A percentile compares a stretch with the other conserved stretches of the same genome.
Evolutionary conservation across 2,888 invertebrate species (phyloP).

Genomic region (Patella ulyssiponensis): DNA sequence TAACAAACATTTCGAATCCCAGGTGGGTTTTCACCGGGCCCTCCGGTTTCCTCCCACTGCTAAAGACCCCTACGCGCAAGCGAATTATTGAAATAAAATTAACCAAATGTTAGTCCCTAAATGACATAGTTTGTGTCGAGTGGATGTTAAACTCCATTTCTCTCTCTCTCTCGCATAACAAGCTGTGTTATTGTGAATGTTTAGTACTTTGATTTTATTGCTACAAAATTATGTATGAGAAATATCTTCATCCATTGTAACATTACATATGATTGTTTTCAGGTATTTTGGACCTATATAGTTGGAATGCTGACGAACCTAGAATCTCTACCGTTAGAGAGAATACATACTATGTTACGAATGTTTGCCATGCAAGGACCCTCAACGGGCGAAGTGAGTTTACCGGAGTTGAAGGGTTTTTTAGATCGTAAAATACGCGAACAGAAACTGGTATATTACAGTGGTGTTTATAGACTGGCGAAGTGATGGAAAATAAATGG

Average conservation of each 20-base stretch:
- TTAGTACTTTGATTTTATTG: too few relatives aligned
- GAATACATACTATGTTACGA: slow-evolving; percentile 96
- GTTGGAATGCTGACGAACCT: slow-evolving; percentile 97
- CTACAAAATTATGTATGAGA: not conserved
- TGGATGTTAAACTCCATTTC: too few relatives aligned
- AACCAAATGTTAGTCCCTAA: too few relatives aligned
- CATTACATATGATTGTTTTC: slow-evolving; percentile 49
- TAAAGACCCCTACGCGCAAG: too few relatives aligned
- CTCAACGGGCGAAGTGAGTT: slow-evolving; percentile 83
- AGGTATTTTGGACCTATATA: slow-evolving; percentile 96
- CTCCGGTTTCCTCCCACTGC: too few relatives aligned
- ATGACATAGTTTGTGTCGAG: too few relatives aligned
- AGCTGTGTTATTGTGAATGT: too few relatives aligned
- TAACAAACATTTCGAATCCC: too few relatives aligned
- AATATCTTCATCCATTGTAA: not conserved
- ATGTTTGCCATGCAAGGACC: slow-evolving; percentile 96
- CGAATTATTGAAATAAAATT: too few relatives aligned
- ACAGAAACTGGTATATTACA: slow-evolving; percentile 87
- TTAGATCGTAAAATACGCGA: slow-evolving; percentile 93
- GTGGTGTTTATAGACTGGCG: slow-evolving; percentile 89
- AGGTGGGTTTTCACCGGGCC: too few relatives aligned
- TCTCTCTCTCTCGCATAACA: too few relatives aligned
- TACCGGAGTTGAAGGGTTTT: slow-evolving; percentile 89
- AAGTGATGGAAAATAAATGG: slow-evolving; percentile 39
- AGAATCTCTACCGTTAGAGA: slow-evolving; percentile 89